Evolutionary conservation across 2,113 vertebrate species (phyloP).

Genomic region (Pan paniscus): DNA sequence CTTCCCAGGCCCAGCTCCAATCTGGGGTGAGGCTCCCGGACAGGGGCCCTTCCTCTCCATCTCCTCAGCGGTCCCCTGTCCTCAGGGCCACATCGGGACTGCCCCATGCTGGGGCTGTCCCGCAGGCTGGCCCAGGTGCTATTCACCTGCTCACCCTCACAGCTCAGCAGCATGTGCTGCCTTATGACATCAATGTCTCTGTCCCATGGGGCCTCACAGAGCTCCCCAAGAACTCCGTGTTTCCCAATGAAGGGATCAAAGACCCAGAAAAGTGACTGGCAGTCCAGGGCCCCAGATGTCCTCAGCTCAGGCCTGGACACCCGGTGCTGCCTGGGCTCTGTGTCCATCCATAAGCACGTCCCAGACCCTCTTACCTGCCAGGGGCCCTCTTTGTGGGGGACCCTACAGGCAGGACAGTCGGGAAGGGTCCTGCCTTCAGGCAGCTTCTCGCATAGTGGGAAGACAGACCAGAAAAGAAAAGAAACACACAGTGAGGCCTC

Average conservation of each 20-base stretch:
- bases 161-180: background rate
- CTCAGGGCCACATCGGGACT: background rate
- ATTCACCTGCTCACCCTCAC: fast-evolving
- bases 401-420: too few species aligned
- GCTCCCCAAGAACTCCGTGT: background rate
- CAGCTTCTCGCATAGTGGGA: background rate
- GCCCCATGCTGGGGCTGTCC: too few species aligned
- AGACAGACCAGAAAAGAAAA: background rate
- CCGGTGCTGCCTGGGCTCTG: background rate
- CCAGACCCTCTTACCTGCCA: background rate
- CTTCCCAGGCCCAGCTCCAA: background rate
- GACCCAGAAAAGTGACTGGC: background rate
- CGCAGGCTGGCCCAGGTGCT: background rate
- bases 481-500: background rate
- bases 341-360: fast-evolving
- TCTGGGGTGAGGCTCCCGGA: background rate
- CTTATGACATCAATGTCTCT: background rate
- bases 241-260: background rate
- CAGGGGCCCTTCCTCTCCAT: background rate
- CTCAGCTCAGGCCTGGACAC: background rate
- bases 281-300: background rate
- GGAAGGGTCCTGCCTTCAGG: background rate
- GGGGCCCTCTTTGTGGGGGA: too few species aligned
- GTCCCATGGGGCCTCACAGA: background rate
- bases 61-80: background rate